Conservation (phyloP, 1,140 invertebrate genomes). For the Diorhabda carinulata region DNA sequence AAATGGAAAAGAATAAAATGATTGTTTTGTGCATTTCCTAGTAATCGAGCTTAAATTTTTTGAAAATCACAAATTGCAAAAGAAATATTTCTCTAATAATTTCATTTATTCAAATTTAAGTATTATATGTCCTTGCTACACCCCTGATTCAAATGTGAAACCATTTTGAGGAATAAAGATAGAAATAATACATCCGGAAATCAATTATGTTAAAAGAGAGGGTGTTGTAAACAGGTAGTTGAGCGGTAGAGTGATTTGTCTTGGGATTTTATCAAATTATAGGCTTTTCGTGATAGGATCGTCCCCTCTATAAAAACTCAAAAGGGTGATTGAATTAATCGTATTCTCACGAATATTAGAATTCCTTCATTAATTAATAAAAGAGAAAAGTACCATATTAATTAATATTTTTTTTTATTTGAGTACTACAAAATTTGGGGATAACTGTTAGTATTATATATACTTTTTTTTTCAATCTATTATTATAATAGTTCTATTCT, state of each 20-base stretch:
- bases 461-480: no score
- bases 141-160: background rate
- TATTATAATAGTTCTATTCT: no score
- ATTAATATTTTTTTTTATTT: no score
- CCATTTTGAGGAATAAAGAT: background rate
- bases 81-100: no score
- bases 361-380: background rate
- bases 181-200: slow-evolving; percentile 8
- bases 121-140: background rate
- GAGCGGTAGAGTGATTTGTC: slow-evolving; percentile 10
- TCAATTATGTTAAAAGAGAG: slow-evolving; percentile 14
- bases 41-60: no score
- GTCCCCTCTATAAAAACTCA: slow-evolving; percentile 2
- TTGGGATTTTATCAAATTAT: slow-evolving; percentile 17
- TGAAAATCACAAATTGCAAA: no score
- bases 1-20: no score
- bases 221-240: slow-evolving; percentile 12
- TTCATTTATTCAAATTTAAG: no score
- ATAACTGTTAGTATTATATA: no score
- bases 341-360: slow-evolving; percentile 14
- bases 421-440: no score
- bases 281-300: slow-evolving; percentile 7
- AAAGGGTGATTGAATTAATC: slow-evolving; percentile 5
- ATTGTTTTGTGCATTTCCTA: no score
- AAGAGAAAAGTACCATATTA: background rate